Percentiles rank a stretch among this genome's conserved stretches.
phyloP scores from a whole-genome alignment of 2,797 vertebrate genomes.

The Distichodus sexfasciatus region DNA sequence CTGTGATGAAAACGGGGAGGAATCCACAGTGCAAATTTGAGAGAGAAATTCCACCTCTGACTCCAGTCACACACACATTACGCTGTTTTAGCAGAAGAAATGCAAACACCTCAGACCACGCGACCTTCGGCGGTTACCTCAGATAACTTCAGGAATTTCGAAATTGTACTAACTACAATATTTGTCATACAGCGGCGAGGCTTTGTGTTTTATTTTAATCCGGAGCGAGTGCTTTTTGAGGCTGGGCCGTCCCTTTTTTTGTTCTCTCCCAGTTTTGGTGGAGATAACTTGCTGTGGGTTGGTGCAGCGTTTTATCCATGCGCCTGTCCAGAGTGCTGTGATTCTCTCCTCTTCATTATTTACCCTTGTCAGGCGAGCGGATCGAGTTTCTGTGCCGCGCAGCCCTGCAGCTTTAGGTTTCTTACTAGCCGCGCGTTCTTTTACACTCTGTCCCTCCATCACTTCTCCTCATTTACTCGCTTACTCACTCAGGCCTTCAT shows the following conservation, averaged over 20 bases:
- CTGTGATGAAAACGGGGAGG: constrained; percentile 31
- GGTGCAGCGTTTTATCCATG: no score
- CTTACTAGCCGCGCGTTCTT: constrained; percentile 29
- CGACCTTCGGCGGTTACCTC: neutral
- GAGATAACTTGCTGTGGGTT: no score
- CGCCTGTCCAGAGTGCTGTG: constrained; percentile 32
- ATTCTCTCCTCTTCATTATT: constrained; percentile 72
- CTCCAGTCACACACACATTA: constrained; percentile 3
- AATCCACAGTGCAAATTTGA: constrained; percentile 22
- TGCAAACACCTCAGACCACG: neutral
- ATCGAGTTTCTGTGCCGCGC: constrained; percentile 68
- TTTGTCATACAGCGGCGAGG: neutral
- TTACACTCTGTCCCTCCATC: constrained; percentile 28
- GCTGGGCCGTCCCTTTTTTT: no score
- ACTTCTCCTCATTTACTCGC: constrained; percentile 7
- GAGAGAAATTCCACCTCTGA: constrained; percentile 26
- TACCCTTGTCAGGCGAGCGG: constrained; percentile 63
- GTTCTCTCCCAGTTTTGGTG: no score
- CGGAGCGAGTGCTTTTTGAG: neutral
- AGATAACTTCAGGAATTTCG: neutral
- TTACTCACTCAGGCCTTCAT: neutral
- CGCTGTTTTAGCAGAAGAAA: neutral
- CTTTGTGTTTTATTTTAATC: neutral
- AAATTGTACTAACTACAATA: neutral
- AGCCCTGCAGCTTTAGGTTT: constrained; percentile 43